These are phyloP conservation scores for Passer domesticus DNA, from an alignment of 2,113 vertebrate species.

Conservation along the genomic window DNA sequence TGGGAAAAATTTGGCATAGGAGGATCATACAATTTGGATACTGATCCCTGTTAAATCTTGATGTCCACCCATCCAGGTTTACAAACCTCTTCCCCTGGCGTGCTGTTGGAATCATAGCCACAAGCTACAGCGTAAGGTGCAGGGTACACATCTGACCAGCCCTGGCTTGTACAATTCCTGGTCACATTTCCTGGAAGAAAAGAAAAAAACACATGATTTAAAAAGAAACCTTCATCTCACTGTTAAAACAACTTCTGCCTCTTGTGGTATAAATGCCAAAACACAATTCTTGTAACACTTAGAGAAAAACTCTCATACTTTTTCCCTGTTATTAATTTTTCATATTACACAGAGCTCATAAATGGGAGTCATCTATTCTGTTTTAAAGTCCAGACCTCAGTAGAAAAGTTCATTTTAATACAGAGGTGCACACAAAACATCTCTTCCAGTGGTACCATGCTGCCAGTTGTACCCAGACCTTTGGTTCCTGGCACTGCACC, in stretches of 20 bases:
- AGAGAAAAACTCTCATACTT: background rate
- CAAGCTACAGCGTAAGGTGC: slow-evolving; percentile 80
- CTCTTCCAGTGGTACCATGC: background rate
- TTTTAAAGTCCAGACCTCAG: background rate
- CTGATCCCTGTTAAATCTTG: background rate
- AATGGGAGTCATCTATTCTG: background rate
- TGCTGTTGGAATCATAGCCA: slow-evolving; percentile 80
- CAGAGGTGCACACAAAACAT: background rate
- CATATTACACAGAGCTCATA: background rate
- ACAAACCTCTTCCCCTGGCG: slow-evolving; percentile 79
- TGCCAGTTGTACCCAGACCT: background rate
- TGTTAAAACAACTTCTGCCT: background rate
- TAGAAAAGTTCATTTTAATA: background rate
- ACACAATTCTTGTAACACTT: background rate
- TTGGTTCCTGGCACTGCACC: background rate
- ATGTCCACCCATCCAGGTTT: background rate
- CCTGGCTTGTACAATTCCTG: slow-evolving; percentile 85
- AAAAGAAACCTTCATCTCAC: background rate
- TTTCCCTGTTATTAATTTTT: background rate
- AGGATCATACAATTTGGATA: background rate
- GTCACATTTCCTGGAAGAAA: slow-evolving; percentile 84
- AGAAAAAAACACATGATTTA: background rate
- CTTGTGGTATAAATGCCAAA: background rate
- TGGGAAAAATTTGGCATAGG: rapidly evolving
- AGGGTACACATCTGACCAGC: slow-evolving; percentile 86